These are phyloP conservation scores for Lithobates sylvaticus DNA, from an alignment of 2,797 vertebrate genomes.

Conservation along the genomic window DNA sequence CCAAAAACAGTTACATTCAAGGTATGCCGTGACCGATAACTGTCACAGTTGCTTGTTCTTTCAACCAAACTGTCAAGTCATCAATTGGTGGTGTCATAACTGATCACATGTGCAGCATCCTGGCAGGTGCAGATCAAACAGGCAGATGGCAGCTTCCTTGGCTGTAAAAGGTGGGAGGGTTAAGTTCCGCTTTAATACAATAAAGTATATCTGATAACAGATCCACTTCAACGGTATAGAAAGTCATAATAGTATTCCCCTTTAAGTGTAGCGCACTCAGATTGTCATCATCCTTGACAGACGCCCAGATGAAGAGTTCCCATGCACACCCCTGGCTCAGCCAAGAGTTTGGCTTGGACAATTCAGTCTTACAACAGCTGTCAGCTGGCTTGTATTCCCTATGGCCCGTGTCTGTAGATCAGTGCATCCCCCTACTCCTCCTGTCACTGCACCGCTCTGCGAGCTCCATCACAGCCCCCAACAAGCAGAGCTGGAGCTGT, in stretches of 20 bases:
- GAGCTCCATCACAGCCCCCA: background rate
- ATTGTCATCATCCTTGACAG: constrained; percentile 16
- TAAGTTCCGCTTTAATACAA: no score
- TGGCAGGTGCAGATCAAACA: no score
- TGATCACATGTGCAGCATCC: no score
- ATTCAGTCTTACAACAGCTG: constrained; percentile 31
- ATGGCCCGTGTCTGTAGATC: background rate
- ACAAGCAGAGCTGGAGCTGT: background rate
- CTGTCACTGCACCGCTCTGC: background rate
- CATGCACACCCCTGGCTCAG: constrained; percentile 32
- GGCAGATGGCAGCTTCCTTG: no score
- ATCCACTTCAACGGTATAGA: no score
- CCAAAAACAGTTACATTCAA: no score
- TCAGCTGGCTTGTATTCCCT: constrained; percentile 8
- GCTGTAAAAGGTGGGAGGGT: no score
- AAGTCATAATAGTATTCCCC: background rate
- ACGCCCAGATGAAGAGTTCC: constrained; percentile 29
- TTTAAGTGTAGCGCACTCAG: background rate
- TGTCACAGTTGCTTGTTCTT: no score
- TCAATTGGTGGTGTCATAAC: no score
- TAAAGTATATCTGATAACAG: no score
- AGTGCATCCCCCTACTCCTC: background rate
- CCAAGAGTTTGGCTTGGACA: background rate
- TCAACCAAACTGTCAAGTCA: no score
- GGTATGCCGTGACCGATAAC: no score